Evolutionary conservation across 2,113 vertebrate genomes (phyloP), one percentile per base, ranked within the genome.

Genomic region (Coregonus clupeaformis): DNA sequence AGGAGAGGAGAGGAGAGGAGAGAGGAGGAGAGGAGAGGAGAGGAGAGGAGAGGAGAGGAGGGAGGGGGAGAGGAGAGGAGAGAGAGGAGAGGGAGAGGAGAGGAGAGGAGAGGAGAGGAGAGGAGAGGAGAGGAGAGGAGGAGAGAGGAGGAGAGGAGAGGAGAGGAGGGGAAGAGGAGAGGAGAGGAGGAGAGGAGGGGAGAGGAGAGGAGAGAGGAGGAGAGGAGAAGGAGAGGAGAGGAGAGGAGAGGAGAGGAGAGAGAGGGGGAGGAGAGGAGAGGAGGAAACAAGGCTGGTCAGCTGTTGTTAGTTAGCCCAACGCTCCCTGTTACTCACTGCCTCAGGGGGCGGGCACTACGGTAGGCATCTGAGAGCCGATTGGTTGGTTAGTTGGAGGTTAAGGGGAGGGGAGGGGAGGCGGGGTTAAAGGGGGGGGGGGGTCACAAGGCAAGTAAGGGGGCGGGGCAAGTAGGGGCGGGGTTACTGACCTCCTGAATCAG

Each of bases 401-500:
- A 24, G 68, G 69, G 68, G 73, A 76, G 67, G 12, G 55, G 64
- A 60, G 75, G 69, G 55, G 68, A 52, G 14, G 64, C 1, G 3
- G 13, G 5, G 25, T 66, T 66, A 66, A 22, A 65, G 69, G 72
- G 68, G 73, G 74, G 67, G 7, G 47, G 65, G 65, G 75, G 67
- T 32, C 47, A 68, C 55, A 68, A 68, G 67, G 65, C 27, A 5
- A 70, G 62, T 55, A 66, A 24, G 55, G 36, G 36, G 36, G 9
- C 9, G 2, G 7, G 36, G 36, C 9, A 42, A 65, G 69, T 59
- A 27, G 69, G 69, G 77, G 68, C 22, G 74, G 75, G 76, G 65
- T 60, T 81, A 88, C 83, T 84, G 83, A 88, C 83, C 86, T 84
- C 82, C 80, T 87, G 85, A 79, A 88, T 89, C 79, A 80, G 74